These are phyloP conservation scores for Bombus balteatus DNA, from an alignment of 1,140 invertebrate genomes.

Conservation along the genomic window DNA sequence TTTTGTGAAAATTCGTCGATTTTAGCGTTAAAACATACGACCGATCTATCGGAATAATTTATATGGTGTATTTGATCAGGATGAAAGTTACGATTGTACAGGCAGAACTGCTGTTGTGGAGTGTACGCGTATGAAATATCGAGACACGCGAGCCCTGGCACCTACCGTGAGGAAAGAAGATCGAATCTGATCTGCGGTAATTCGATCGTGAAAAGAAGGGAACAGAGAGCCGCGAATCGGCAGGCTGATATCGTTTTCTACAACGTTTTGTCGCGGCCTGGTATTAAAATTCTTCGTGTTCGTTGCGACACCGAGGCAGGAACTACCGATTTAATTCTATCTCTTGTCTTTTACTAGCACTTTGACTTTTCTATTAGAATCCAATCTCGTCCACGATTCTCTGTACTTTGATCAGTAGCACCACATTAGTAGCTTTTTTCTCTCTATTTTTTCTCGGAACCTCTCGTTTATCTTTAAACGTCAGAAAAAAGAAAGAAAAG, in stretches of 20 bases:
- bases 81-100: background rate
- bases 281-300: slow-evolving; percentile 23
- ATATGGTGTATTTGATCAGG: background rate
- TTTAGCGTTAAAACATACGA: no score
- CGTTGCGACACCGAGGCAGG: background rate
- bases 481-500: no score
- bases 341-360: background rate
- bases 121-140: slow-evolving; percentile 35
- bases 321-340: background rate
- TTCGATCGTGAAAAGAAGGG: slow-evolving; percentile 41
- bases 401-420: no score
- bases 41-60: no score
- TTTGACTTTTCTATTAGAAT: no score
- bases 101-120: background rate
- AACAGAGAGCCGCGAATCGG: slow-evolving; percentile 1
- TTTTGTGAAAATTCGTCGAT: background rate
- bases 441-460: no score
- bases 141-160: slow-evolving; percentile 40
- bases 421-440: no score
- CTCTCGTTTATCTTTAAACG: no score
- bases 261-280: slow-evolving; percentile 9
- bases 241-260: background rate
- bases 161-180: slow-evolving; percentile 12
- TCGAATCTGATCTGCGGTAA: slow-evolving; percentile 41
- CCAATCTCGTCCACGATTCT: no score